phyloP scores from a whole-genome alignment of 2,888 invertebrate genomes.

The Trisateles emortualis region DNA sequence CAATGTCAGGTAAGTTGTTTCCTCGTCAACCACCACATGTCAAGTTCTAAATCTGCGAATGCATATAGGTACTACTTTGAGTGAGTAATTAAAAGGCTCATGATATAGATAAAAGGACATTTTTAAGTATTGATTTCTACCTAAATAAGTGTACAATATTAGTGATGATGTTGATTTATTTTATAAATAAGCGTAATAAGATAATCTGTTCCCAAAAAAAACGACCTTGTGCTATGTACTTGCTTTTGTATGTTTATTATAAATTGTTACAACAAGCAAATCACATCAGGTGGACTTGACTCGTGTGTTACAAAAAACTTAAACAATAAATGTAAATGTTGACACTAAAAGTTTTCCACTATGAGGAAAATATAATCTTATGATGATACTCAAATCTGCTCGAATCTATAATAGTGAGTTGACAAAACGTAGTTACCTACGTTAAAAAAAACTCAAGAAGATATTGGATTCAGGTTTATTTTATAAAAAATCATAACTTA shows the following conservation, averaged over 20 bases:
- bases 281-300: background rate
- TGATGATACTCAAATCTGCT: no score
- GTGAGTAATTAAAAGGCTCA: no score
- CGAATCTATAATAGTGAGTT: no score
- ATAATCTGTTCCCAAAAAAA: background rate
- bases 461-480: no score
- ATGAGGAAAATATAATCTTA: background rate
- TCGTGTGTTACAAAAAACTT: background rate
- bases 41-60: no score
- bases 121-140: background rate
- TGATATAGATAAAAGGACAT: background rate
- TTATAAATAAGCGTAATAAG: background rate
- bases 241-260: background rate
- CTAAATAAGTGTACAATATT: background rate
- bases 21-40: no score
- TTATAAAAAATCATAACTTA: no score
- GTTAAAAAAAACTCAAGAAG: no score
- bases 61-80: no score
- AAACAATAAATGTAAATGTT: background rate
- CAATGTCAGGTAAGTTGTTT: no score
- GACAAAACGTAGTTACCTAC: no score
- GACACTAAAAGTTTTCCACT: background rate
- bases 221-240: background rate
- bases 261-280: constrained; percentile 4
- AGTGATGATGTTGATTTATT: background rate